phyloP scores from a whole-genome alignment of 1,140 invertebrate genomes.

The Cryptotermes secundus region DNA sequence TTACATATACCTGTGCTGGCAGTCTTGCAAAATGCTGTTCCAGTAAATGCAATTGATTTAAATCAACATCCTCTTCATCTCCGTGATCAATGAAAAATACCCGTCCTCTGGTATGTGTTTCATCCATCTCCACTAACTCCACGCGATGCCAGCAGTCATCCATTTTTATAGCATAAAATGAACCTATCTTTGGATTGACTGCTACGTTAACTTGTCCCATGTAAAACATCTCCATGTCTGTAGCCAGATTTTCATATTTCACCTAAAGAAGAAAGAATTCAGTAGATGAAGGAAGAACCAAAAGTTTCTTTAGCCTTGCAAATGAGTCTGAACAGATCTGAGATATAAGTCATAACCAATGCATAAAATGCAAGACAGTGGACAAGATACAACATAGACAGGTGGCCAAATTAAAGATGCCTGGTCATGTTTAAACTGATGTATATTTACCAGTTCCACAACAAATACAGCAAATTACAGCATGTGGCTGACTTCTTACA shows the following conservation, averaged over 20 bases:
- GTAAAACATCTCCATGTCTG: slow-evolving; percentile 58
- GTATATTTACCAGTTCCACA: too few relatives aligned
- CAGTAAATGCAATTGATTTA: slow-evolving; percentile 53
- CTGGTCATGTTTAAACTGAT: too few relatives aligned
- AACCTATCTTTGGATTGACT: slow-evolving; percentile 41
- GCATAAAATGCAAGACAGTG: too few relatives aligned
- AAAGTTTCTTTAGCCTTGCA: too few relatives aligned
- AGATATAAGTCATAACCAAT: too few relatives aligned
- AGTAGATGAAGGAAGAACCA: background rate
- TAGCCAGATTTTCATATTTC: slow-evolving; percentile 51
- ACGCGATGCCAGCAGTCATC: slow-evolving; percentile 61
- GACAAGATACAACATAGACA: too few relatives aligned
- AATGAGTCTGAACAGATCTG: too few relatives aligned
- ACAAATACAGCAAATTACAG: too few relatives aligned
- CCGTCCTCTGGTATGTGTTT: slow-evolving; percentile 47
- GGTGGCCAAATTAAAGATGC: too few relatives aligned
- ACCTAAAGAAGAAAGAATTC: slow-evolving; percentile 50
- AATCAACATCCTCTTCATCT: slow-evolving; percentile 54
- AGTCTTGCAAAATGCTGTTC: slow-evolving; percentile 55
- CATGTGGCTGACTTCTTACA: too few relatives aligned
- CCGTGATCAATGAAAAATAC: slow-evolving; percentile 66
- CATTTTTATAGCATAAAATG: slow-evolving; percentile 59
- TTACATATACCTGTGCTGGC: slow-evolving; percentile 56
- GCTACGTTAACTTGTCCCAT: slow-evolving; percentile 42
- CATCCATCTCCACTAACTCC: slow-evolving; percentile 52